Percentiles rank a stretch among this genome's conserved stretches.
phyloP scores from a whole-genome alignment of 30 jellyfish, hydroid and myxozoan genomes.

The Pelagia noctiluca region DNA sequence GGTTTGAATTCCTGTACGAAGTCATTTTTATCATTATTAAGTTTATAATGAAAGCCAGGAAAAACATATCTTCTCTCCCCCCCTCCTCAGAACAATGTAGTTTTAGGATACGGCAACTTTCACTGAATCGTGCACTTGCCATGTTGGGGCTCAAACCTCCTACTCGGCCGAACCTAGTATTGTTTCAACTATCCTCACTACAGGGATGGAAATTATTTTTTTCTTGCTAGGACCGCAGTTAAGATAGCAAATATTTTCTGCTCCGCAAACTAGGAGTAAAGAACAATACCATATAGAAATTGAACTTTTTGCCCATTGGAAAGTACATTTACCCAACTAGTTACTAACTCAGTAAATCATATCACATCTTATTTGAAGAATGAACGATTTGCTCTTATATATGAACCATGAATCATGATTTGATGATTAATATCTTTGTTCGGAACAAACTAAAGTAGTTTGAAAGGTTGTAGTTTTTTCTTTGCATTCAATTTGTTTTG shows the following conservation, averaged over 20 bases:
- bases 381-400: slow-evolving; percentile 36
- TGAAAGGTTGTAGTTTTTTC: slow-evolving; percentile 4
- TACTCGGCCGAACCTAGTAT: too few species aligned
- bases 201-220: neutral
- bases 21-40: too few species aligned
- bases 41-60: too few species aligned
- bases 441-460: neutral
- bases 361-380: slow-evolving; percentile 32
- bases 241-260: neutral
- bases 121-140: too few species aligned
- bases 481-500: slow-evolving; percentile 25
- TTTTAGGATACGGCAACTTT: too few species aligned
- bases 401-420: slow-evolving; percentile 35
- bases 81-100: too few species aligned
- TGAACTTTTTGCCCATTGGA: slow-evolving; percentile 49
- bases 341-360: slow-evolving; percentile 14
- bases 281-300: slow-evolving; percentile 35
- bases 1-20: too few species aligned
- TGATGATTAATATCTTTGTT: slow-evolving; percentile 16
- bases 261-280: neutral
- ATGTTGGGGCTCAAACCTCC: too few species aligned
- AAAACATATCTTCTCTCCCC: too few species aligned
- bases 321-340: slow-evolving; percentile 29
- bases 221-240: slow-evolving; percentile 1
- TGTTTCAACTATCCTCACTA: too few species aligned